phyloP scores from a whole-genome alignment of 2,113 vertebrate genomes.

The Numenius arquata region DNA sequence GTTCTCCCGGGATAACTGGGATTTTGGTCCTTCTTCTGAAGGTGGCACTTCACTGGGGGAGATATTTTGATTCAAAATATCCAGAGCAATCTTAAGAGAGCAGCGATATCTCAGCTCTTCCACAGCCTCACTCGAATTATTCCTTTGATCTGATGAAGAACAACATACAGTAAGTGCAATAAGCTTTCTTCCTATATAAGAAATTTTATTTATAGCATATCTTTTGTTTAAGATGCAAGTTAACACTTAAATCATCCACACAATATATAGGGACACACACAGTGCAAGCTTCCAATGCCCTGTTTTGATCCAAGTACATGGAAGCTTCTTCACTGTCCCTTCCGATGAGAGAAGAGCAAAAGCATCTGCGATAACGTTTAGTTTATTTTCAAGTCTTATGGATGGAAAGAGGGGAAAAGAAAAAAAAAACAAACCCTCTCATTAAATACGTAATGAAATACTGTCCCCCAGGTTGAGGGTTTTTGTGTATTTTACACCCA shows the following conservation, averaged over 20 bases:
- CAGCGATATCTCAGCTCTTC: slow-evolving; percentile 72
- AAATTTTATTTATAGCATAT: accelerated
- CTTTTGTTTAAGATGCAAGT: not conserved
- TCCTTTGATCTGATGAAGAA: not conserved
- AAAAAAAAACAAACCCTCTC: accelerated
- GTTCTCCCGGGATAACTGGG: not conserved
- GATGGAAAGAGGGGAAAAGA: not conserved
- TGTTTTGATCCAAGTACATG: not conserved
- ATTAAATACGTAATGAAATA: not conserved
- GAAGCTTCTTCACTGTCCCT: not conserved
- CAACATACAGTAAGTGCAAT: accelerated
- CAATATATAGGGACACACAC: accelerated
- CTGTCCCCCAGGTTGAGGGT: too few species aligned
- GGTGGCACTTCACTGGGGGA: not conserved
- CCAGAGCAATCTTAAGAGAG: slow-evolving; percentile 69
- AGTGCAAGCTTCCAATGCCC: not conserved
- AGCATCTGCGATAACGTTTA: accelerated
- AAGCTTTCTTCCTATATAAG: accelerated
- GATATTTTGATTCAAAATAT: not conserved
- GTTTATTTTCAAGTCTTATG: accelerated
- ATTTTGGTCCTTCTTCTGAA: not conserved
- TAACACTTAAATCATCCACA: not conserved
- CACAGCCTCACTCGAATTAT: not conserved
- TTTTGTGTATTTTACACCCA: accelerated
- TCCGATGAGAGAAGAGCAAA: not conserved